A percentile compares a stretch with the other conserved stretches of the same genome.
These are phyloP conservation scores for Ranitomeya variabilis DNA, from an alignment of 2,113 vertebrate genomes.

Conservation along the genomic window DNA sequence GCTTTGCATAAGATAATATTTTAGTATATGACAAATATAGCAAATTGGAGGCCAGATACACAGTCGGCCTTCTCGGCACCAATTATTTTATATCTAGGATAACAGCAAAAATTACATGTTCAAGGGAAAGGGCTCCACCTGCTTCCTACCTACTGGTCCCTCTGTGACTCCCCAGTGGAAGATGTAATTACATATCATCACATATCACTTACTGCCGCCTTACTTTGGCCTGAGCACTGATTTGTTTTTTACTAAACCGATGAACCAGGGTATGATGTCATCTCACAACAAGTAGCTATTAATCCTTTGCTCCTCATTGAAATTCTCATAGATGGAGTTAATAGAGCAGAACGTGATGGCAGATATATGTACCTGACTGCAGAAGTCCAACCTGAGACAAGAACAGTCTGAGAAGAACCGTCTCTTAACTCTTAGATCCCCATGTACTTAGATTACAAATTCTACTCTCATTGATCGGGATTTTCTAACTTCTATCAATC, in stretches of 20 bases:
- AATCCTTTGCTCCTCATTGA: background rate
- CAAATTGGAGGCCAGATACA: background rate
- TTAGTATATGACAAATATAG: slow-evolving; percentile 33
- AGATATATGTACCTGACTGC: background rate
- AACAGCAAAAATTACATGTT: slow-evolving; percentile 46
- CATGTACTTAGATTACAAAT: background rate
- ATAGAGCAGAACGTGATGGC: background rate
- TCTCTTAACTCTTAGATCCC: background rate
- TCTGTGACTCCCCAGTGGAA: slow-evolving; percentile 40
- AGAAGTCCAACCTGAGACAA: background rate
- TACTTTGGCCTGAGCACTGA: slow-evolving; percentile 33
- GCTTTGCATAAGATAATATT: slow-evolving; percentile 24
- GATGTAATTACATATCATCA: slow-evolving; percentile 45
- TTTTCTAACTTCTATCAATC: background rate
- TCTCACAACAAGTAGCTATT: slow-evolving; percentile 19
- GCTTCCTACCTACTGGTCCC: slow-evolving; percentile 49
- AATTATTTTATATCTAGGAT: slow-evolving; percentile 27
- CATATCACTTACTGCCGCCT: slow-evolving; percentile 46
- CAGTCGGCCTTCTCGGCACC: background rate
- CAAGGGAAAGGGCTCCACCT: slow-evolving; percentile 56
- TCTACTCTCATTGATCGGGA: background rate
- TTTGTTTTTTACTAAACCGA: slow-evolving; percentile 18
- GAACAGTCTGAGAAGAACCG: background rate
- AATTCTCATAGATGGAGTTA: background rate
- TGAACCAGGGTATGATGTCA: background rate